A percentile compares a stretch with the other conserved stretches of the same genome.
Conservation (phyloP, 2,113 vertebrate genomes). For the Scomber scombrus region DNA sequence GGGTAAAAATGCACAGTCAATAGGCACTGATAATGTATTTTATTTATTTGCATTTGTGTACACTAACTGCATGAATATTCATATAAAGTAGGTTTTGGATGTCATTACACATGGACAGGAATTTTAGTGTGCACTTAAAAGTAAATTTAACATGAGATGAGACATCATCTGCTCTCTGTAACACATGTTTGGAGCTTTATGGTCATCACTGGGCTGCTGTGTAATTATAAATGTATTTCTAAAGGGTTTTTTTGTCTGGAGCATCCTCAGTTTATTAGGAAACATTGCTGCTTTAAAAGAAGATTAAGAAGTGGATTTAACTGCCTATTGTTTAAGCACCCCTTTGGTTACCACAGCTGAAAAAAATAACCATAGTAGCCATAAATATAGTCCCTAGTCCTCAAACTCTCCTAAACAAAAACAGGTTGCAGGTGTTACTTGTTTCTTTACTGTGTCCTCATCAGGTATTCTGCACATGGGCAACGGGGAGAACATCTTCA, state of each 20-base stretch:
- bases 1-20: background rate
- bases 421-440: slow-evolving; percentile 44
- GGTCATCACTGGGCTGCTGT: background rate
- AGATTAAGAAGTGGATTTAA: background rate
- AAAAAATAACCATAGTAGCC: background rate
- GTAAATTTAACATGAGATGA: slow-evolving; percentile 6
- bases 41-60: too few species aligned
- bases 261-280: background rate
- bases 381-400: background rate
- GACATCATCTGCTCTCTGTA: background rate
- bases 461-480: slow-evolving; percentile 98
- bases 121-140: background rate
- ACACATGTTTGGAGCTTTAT: background rate
- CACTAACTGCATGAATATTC: background rate
- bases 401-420: slow-evolving; percentile 6
- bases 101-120: background rate
- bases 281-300: background rate
- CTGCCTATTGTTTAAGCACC: background rate
- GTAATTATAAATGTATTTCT: background rate
- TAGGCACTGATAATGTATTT: too few species aligned
- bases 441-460: slow-evolving; percentile 39
- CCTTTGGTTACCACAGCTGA: background rate
- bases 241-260: background rate
- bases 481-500: slow-evolving; percentile 97
- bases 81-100: background rate